Conservation (phyloP, 2,113 vertebrate genomes). For the Dendropsophus ebraccatus region DNA sequence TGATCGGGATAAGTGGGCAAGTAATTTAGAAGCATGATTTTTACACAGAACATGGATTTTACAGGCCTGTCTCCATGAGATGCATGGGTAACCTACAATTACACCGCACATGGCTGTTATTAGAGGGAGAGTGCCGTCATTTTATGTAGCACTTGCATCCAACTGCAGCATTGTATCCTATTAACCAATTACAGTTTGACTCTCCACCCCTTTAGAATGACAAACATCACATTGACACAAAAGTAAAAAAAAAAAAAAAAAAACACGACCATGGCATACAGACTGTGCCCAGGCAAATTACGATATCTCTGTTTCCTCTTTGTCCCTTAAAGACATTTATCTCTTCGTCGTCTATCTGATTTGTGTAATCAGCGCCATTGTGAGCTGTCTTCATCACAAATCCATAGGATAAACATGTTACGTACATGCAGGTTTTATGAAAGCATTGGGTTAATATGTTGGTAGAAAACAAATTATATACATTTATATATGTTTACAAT, state of each 20-base stretch:
- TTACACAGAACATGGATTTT: constrained; percentile 60
- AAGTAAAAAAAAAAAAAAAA: not conserved
- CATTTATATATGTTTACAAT: no score
- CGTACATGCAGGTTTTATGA: not conserved
- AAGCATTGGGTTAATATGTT: constrained; percentile 8
- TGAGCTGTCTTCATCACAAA: not conserved
- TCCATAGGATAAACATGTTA: constrained; percentile 5
- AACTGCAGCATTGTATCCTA: constrained; percentile 16
- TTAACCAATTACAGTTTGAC: constrained; percentile 48
- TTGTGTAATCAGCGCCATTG: not conserved
- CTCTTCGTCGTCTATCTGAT: not conserved
- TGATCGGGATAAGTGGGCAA: constrained; percentile 55
- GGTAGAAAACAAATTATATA: constrained; percentile 15
- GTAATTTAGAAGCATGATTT: constrained; percentile 57
- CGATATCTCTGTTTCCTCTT: not conserved
- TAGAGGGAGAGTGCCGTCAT: constrained; percentile 50
- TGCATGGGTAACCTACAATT: constrained; percentile 51
- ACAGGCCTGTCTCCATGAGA: constrained; percentile 56
- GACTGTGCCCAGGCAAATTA: not conserved
- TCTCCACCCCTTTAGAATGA: constrained; percentile 12
- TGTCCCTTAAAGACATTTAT: not conserved
- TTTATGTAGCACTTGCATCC: constrained; percentile 39
- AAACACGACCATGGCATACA: not conserved
- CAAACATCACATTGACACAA: not conserved
- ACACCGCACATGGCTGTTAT: constrained; percentile 53